phyloP scores from a whole-genome alignment of 2,113 vertebrate species.

The Xyrauchen texanus region DNA sequence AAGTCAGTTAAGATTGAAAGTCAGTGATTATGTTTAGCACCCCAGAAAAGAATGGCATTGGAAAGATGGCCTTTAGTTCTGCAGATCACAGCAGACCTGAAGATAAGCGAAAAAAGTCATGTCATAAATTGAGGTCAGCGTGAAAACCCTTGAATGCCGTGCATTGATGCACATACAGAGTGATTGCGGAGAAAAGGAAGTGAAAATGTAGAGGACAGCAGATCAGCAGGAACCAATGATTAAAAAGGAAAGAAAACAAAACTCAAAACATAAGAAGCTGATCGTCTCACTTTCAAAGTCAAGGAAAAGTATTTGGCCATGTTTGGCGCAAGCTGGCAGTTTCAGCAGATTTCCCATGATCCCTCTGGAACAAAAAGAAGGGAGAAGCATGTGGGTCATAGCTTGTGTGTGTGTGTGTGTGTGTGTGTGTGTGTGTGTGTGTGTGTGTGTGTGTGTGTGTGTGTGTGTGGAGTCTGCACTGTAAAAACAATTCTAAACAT shows the following conservation, averaged over 20 bases:
- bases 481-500: no score
- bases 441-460: constrained; percentile 28
- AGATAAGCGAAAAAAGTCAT: background rate
- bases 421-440: constrained; percentile 46
- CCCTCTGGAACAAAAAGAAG: constrained; percentile 93
- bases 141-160: constrained; percentile 59
- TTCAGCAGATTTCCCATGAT: constrained; percentile 96
- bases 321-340: constrained; percentile 93
- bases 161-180: constrained; percentile 53
- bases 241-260: constrained; percentile 71
- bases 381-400: constrained; percentile 82
- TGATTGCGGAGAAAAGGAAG: constrained; percentile 52
- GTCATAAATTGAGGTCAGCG: background rate
- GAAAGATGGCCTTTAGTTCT: constrained; percentile 20
- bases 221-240: constrained; percentile 61
- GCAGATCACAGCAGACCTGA: background rate
- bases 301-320: constrained; percentile 97
- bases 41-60: constrained; percentile 37
- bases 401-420: constrained; percentile 56
- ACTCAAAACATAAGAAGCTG: constrained; percentile 75
- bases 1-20: constrained; percentile 4
- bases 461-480: no score
- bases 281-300: constrained; percentile 98
- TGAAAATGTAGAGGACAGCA: constrained; percentile 41
- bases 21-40: constrained; percentile 26